phyloP scores from a whole-genome alignment of 2,888 invertebrate genomes.

The Drosophila phalerata region DNA sequence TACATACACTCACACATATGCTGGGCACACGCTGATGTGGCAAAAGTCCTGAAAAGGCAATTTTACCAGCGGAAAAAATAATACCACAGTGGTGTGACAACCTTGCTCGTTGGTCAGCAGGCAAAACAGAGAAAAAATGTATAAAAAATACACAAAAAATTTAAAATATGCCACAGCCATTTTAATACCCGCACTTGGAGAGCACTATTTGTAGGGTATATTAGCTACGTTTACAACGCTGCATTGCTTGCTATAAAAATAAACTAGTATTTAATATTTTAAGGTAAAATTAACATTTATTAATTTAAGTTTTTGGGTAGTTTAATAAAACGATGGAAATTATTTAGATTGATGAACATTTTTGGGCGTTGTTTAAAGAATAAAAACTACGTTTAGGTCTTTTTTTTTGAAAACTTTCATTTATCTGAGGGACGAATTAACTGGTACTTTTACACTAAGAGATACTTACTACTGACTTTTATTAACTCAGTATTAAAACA shows the following conservation, averaged over 20 bases:
- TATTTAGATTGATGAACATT: too few species aligned
- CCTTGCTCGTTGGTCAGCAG: constrained; percentile 61
- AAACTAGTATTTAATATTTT: too few species aligned
- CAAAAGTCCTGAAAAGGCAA: constrained; percentile 69
- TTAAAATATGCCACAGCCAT: constrained; percentile 64
- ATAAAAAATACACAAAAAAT: constrained; percentile 26
- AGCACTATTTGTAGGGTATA: constrained; percentile 30
- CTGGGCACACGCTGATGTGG: constrained; percentile 64
- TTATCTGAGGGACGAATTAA: too few species aligned
- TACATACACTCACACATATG: constrained; percentile 16
- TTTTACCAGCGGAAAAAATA: constrained; percentile 60
- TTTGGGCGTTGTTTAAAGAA: too few species aligned
- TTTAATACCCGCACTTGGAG: constrained; percentile 25
- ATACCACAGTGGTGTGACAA: constrained; percentile 66
- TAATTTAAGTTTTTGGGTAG: too few species aligned
- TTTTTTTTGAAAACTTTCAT: too few species aligned
- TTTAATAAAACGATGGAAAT: too few species aligned
- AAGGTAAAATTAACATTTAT: too few species aligned
- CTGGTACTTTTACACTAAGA: too few species aligned
- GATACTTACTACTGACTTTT: too few species aligned
- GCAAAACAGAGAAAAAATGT: constrained; percentile 13
- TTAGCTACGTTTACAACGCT: not conserved
- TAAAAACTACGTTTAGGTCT: too few species aligned
- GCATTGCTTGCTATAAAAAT: not conserved
- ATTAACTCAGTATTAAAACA: too few species aligned